phyloP scores from a whole-genome alignment of 2,113 vertebrate species.

The Brachirus orientalis region DNA sequence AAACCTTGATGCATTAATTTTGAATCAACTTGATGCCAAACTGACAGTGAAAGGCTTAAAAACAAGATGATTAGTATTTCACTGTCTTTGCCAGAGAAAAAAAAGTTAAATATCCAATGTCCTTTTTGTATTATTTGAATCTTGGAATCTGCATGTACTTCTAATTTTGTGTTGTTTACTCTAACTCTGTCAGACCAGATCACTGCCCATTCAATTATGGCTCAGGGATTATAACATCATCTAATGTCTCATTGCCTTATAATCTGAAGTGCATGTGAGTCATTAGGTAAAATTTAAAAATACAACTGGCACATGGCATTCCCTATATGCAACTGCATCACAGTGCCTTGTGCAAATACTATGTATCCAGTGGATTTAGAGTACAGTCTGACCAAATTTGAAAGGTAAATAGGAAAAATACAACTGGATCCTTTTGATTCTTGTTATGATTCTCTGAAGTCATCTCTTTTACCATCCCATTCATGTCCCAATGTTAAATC shows the following conservation, averaged over 20 bases:
- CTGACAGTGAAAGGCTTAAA: no score
- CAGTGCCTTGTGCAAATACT: constrained; percentile 9
- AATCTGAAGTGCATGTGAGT: constrained; percentile 55
- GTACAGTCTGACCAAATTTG: no score
- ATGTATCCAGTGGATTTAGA: constrained; percentile 20
- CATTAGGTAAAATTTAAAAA: constrained; percentile 57
- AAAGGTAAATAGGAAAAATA: constrained; percentile 23
- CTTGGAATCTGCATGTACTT: no score
- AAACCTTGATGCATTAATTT: no score
- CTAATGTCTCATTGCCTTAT: constrained; percentile 45
- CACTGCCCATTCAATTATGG: constrained; percentile 49
- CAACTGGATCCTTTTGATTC: constrained; percentile 2
- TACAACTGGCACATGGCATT: constrained; percentile 37
- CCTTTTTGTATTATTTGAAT: no score
- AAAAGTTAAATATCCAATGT: not conserved
- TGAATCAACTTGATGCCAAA: no score
- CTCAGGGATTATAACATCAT: constrained; percentile 56
- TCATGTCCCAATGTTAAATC: constrained; percentile 36
- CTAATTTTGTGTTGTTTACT: constrained; percentile 28
- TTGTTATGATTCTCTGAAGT: constrained; percentile 39
- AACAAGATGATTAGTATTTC: no score
- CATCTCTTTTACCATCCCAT: constrained; percentile 33
- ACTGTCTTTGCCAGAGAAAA: no score
- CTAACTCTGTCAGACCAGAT: constrained; percentile 56
- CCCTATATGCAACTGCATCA: constrained; percentile 28